Percentiles rank a stretch among this genome's conserved stretches.
These are phyloP conservation scores for Andricus grossulariae DNA, from an alignment of 1,140 invertebrate species.

Conservation along the genomic window DNA sequence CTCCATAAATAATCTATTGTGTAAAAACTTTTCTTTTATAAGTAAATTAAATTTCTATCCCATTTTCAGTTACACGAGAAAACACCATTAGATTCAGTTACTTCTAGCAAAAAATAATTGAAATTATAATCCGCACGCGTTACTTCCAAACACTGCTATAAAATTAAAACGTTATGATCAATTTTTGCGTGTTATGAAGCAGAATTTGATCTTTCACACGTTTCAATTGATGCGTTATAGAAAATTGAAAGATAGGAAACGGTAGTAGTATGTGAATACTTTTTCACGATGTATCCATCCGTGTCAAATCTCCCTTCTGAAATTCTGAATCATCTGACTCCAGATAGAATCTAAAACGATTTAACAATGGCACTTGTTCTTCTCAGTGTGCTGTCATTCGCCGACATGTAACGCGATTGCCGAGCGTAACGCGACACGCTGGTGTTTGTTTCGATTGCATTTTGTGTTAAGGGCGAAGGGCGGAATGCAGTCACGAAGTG, in stretches of 20 bases:
- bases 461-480: conserved; percentile 38
- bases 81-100: too few species aligned
- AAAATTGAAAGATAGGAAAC: conserved; percentile 17
- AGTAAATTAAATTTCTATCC: too few species aligned
- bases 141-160: too few species aligned
- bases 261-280: conserved; percentile 18
- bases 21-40: too few species aligned
- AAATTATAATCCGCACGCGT: too few species aligned
- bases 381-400: conserved; percentile 61
- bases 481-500: conserved; percentile 35
- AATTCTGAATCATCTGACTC: conserved; percentile 56
- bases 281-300: conserved; percentile 46
- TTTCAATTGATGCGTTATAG: conserved; percentile 30
- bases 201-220: neutral
- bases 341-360: conserved; percentile 65
- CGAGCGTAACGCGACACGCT: conserved; percentile 61
- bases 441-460: conserved; percentile 59
- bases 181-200: too few species aligned
- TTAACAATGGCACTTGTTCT: conserved; percentile 72
- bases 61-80: too few species aligned
- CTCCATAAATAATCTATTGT: too few species aligned
- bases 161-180: too few species aligned
- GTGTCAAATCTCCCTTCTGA: conserved; percentile 61
- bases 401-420: conserved; percentile 64
- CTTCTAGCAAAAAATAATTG: too few species aligned